These are phyloP conservation scores for Channa argus DNA, from an alignment of 2,113 vertebrate genomes.

Conservation along the genomic window DNA sequence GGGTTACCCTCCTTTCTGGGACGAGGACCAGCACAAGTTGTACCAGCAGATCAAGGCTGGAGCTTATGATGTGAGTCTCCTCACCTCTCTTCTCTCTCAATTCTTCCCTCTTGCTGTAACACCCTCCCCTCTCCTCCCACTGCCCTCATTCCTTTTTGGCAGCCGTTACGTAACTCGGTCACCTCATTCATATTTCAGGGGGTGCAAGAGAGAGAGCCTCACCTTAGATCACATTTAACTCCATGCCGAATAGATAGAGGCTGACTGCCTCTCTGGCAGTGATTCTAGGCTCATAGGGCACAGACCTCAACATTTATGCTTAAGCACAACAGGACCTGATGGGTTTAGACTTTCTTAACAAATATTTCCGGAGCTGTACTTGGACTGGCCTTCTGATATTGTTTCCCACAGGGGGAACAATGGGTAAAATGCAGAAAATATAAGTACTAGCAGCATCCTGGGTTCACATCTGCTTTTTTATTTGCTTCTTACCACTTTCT, in stretches of 20 bases:
- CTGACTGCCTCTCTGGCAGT: conserved; percentile 30
- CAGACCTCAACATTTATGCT: conserved; percentile 29
- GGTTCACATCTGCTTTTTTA: not conserved
- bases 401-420: not conserved
- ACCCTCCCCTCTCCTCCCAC: conserved; percentile 27
- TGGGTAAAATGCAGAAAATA: conserved; percentile 1
- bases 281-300: conserved; percentile 37
- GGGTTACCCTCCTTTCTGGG: conserved; percentile 98
- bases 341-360: conserved; percentile 17
- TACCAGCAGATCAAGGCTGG: conserved; percentile 99
- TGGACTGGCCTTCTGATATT: conserved; percentile 4
- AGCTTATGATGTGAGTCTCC: conserved; percentile 92
- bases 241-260: conserved; percentile 19
- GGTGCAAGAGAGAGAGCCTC: conserved; percentile 49
- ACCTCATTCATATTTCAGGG: conserved; percentile 76
- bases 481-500: not conserved
- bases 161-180: conserved; percentile 62
- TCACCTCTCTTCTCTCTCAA: not conserved
- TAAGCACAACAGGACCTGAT: conserved; percentile 39
- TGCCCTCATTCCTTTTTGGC: conserved; percentile 56
- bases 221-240: conserved; percentile 44
- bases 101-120: conserved; percentile 11
- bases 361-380: conserved; percentile 15
- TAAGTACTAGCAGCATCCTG: not conserved
- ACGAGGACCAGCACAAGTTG: conserved; percentile 97